Evolutionary conservation across 1,140 invertebrate genomes (phyloP).

Genomic region (Rhizoglyphus robini): DNA sequence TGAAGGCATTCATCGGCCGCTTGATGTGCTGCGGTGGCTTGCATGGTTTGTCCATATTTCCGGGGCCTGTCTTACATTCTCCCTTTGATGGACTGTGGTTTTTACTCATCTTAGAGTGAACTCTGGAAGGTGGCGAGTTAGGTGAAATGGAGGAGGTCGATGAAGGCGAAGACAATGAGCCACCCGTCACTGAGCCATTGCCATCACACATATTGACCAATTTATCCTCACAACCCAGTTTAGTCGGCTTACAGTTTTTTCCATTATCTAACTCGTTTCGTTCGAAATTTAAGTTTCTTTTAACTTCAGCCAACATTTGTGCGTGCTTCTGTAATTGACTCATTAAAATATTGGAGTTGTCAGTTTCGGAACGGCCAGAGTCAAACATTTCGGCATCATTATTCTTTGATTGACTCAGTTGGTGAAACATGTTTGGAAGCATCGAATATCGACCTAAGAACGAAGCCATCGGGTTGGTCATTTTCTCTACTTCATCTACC

Average conservation of each 20-base stretch:
- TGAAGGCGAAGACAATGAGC: not conserved
- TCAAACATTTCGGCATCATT: too few relatives aligned
- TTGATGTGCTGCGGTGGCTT: constrained; percentile 95
- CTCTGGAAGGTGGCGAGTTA: not conserved
- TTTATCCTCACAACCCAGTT: too few relatives aligned
- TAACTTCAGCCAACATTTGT: not conserved
- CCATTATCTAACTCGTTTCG: not conserved
- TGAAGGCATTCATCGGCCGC: constrained; percentile 98
- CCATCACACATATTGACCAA: too few relatives aligned
- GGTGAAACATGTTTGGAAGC: not conserved
- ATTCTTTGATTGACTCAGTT: not conserved
- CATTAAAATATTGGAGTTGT: too few relatives aligned
- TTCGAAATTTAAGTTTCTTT: not conserved
- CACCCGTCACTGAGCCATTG: too few relatives aligned
- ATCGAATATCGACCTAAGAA: not conserved
- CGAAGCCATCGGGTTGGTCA: not conserved
- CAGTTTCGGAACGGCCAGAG: too few relatives aligned
- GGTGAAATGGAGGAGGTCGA: not conserved
- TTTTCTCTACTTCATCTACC: not conserved
- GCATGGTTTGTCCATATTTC: not conserved
- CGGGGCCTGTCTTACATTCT: not conserved
- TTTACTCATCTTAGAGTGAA: not conserved
- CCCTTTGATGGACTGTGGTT: not conserved
- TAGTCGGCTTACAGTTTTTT: too few relatives aligned
- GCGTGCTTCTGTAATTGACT: not conserved